Evolutionary conservation across 35 echinoderm and acorn worm species (phyloP).

Genomic region (Lytechinus variegatus): DNA sequence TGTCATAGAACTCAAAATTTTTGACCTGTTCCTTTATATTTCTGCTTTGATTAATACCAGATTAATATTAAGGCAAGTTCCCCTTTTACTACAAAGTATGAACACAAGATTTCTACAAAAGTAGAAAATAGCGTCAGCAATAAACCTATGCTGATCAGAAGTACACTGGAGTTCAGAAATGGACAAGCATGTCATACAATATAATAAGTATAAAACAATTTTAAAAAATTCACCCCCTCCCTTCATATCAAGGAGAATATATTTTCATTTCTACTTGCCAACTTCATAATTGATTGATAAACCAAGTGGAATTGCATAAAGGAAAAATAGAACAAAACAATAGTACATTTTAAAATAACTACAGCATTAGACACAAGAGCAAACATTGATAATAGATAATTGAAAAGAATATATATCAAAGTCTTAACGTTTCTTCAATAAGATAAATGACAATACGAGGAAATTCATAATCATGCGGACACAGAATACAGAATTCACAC

Average conservation of each 20-base stretch:
- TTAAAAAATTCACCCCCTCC: background rate
- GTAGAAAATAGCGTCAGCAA: background rate
- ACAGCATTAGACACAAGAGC: background rate
- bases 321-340: background rate
- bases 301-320: background rate
- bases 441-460: background rate
- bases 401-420: background rate
- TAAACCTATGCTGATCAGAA: background rate
- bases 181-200: background rate
- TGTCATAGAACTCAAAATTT: no score
- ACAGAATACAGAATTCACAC: background rate
- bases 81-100: no score
- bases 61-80: no score
- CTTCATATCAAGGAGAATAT: background rate
- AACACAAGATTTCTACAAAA: background rate
- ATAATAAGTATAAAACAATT: background rate
- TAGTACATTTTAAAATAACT: background rate
- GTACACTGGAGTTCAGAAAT: background rate
- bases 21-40: no score
- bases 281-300: background rate
- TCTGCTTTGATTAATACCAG: no score
- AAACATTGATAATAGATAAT: background rate
- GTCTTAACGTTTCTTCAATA: background rate
- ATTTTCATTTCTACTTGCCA: constrained; percentile 5
- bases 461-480: background rate